phyloP scores from a whole-genome alignment of 2,888 invertebrate genomes.

The Ferdinandea cuprea region DNA sequence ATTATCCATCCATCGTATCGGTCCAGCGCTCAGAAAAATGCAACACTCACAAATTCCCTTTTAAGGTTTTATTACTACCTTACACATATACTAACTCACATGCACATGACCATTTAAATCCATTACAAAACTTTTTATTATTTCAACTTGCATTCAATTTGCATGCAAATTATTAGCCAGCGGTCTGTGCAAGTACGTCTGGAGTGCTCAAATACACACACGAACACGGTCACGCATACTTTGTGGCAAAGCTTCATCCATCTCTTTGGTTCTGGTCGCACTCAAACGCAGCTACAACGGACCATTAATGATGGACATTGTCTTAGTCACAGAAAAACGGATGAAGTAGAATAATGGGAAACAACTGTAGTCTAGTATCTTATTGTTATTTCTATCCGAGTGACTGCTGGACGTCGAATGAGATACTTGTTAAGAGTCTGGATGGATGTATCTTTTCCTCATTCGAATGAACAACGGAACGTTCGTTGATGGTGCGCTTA shows the following conservation, averaged over 20 bases:
- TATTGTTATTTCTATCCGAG: conserved; percentile 32
- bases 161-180: conserved; percentile 59
- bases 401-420: conserved; percentile 13
- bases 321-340: conserved; percentile 12
- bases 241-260: background rate
- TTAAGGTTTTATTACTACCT: conserved; percentile 30
- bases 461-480: background rate
- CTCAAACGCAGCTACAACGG: conserved; percentile 47
- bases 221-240: no score
- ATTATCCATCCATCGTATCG: conserved; percentile 35
- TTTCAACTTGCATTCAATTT: conserved; percentile 55
- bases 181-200: conserved; percentile 2
- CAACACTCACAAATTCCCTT: conserved; percentile 44
- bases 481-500: background rate
- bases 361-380: conserved; percentile 48
- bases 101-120: conserved; percentile 45
- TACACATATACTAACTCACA: background rate
- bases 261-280: conserved; percentile 5
- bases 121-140: conserved; percentile 44
- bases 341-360: conserved; percentile 5
- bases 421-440: conserved; percentile 6
- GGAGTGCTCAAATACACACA: background rate
- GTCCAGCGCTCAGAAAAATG: conserved; percentile 59
- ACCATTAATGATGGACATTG: conserved; percentile 50
- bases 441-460: conserved; percentile 14